Evolutionary conservation across 2,113 vertebrate species (phyloP).

Genomic region (Ursus arctos): DNA sequence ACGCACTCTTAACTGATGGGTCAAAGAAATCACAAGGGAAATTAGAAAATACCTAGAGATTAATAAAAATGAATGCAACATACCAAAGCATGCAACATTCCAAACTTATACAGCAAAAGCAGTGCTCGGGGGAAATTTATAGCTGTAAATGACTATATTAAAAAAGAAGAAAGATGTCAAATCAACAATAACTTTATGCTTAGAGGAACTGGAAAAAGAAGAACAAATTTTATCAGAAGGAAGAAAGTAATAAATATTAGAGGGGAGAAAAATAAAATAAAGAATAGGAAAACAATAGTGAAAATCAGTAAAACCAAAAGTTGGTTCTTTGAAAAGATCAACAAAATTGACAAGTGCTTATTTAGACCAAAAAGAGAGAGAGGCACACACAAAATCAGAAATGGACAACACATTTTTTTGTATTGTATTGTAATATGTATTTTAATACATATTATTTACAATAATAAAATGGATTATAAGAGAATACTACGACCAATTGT

Average conservation of each 20-base stretch:
- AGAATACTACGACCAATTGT: background rate
- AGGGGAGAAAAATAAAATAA: background rate
- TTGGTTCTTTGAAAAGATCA: background rate
- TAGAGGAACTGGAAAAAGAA: constrained; percentile 11
- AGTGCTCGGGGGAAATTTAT: background rate
- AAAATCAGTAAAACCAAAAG: background rate
- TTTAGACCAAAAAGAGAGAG: background rate
- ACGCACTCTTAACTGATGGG: background rate
- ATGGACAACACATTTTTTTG: background rate
- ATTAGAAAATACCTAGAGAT: constrained; percentile 9
- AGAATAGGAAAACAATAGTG: background rate
- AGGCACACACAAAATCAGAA: background rate
- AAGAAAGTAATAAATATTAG: background rate
- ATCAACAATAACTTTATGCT: constrained; percentile 13
- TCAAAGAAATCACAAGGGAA: constrained; percentile 12
- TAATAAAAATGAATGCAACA: background rate
- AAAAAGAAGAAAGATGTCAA: background rate
- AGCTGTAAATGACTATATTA: background rate
- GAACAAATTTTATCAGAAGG: background rate
- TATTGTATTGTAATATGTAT: background rate
- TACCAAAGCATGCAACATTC: background rate
- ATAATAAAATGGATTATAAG: background rate
- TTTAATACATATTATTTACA: background rate
- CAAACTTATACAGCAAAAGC: background rate
- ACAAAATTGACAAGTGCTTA: background rate